Percentiles rank a stretch among this genome's conserved stretches.
Evolutionary conservation across 2,888 invertebrate species (phyloP).

Genomic region (Diaperis boleti): DNA sequence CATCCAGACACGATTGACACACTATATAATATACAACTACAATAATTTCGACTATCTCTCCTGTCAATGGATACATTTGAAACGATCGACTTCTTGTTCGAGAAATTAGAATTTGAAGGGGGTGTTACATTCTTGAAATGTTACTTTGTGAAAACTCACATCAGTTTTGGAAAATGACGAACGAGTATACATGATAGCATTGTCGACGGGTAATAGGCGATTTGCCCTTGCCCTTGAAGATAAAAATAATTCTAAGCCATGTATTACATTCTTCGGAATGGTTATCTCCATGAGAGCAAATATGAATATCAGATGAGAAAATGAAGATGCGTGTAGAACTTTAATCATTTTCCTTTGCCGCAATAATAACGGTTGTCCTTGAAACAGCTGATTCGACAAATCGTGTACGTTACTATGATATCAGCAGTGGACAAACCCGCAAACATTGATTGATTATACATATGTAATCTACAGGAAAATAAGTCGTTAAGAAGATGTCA

Average conservation of each 20-base stretch:
- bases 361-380: constrained; percentile 49
- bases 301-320: constrained; percentile 29
- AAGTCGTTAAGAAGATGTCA: background rate
- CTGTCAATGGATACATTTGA: too few relatives aligned
- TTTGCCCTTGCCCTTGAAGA: too few relatives aligned
- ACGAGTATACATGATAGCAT: too few relatives aligned
- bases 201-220: too few relatives aligned
- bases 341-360: constrained; percentile 16
- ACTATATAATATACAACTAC: too few relatives aligned
- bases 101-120: too few relatives aligned
- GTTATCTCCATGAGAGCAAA: constrained; percentile 22
- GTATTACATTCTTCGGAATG: background rate
- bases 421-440: constrained; percentile 27
- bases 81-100: too few relatives aligned
- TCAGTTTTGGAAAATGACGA: too few relatives aligned
- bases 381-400: constrained; percentile 50
- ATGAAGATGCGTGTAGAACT: constrained; percentile 22
- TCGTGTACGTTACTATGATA: background rate
- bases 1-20: too few relatives aligned
- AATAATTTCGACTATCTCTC: too few relatives aligned
- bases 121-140: too few relatives aligned
- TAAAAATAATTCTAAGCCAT: background rate
- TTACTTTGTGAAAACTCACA: too few relatives aligned
- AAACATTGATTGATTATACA: constrained; percentile 7
- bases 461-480: background rate